Evolutionary conservation across 2,888 invertebrate genomes (phyloP).

Genomic region (Brenthis daphne): DNA sequence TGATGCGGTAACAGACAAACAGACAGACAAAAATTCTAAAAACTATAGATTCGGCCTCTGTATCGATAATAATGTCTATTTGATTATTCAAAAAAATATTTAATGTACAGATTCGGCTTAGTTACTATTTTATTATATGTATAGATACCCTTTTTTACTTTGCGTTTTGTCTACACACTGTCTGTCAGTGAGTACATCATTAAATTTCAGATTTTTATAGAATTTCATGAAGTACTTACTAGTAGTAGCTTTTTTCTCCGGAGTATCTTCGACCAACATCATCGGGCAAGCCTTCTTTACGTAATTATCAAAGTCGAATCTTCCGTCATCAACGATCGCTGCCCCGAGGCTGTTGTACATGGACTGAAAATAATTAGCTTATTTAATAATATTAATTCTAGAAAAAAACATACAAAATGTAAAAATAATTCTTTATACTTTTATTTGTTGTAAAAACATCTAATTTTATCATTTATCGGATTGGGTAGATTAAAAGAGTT

Average conservation of each 20-base stretch:
- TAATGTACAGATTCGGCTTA: too few relatives aligned
- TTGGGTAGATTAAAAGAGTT: too few relatives aligned
- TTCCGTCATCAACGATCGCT: slow-evolving; percentile 85
- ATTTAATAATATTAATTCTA: neutral
- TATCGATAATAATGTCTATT: too few relatives aligned
- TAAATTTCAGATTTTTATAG: too few relatives aligned
- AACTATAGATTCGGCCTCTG: too few relatives aligned
- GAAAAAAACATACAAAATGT: neutral
- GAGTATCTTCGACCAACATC: slow-evolving; percentile 85
- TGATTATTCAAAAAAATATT: too few relatives aligned
- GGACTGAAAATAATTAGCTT: slow-evolving; percentile 69
- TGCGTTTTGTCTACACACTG: too few relatives aligned
- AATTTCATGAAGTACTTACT: slow-evolving; percentile 55
- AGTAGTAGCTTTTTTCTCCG: slow-evolving; percentile 84
- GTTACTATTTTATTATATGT: too few relatives aligned
- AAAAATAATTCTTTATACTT: neutral
- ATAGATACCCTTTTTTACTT: too few relatives aligned
- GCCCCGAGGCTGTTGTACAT: slow-evolving; percentile 94
- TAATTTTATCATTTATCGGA: neutral
- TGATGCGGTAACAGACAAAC: too few relatives aligned
- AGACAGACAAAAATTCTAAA: too few relatives aligned
- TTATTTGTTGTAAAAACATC: neutral
- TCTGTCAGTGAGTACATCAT: too few relatives aligned
- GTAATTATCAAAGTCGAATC: slow-evolving; percentile 89
- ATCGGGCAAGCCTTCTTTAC: slow-evolving; percentile 89